Base-by-base conservation (phyloP, 2,797 vertebrate species). In the Anas bahamensis region DNA sequence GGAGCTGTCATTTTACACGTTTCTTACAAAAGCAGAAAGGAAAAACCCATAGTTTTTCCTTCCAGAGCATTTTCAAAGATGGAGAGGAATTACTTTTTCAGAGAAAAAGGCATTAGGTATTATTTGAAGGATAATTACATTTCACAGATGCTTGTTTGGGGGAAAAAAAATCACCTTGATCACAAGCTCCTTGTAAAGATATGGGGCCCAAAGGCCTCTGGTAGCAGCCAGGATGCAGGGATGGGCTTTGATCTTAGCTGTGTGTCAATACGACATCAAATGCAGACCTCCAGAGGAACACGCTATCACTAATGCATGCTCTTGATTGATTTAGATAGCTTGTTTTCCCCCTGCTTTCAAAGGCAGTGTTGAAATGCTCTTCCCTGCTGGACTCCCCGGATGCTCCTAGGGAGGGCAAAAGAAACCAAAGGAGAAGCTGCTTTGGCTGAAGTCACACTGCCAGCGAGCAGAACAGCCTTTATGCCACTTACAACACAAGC, bases 241-340 rank as follows among this genome's bases (percentile, higher is more conserved):
- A 76, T 3, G 5, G 76, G 64, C 93, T 97, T 97, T 96, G 92
- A 95, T 97, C 90, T 91, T 69, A 94, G 82, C 70, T 95, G 26
- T 46, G 88, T 96, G 95, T 94, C 95, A 88, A 94, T 93, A 95
- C 35, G 91, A 94, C 94, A 95, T 95, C 89, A 96, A 95, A 96
- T 88, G 85, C 83, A 76, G 89, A 78, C 73, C 92, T 96, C 89
- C 44, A 86, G 94, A 97, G 92, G 68, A 95, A 88, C 80, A 71
- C 13, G 7, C 85, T 86, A 65, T 55, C 80, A 70, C 89, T 94
- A 91, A 95, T 82, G 94, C 57, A 82, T 71, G 55, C 61, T 77
- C 76, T 33, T 50, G 80, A 94, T 89, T 95, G 94, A 96, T 95
- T 96, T 68, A 88, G 87, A 90, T 79, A 94, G 89, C 89, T 94